phyloP scores from a whole-genome alignment of 2,113 vertebrate species.

The human region DNA sequence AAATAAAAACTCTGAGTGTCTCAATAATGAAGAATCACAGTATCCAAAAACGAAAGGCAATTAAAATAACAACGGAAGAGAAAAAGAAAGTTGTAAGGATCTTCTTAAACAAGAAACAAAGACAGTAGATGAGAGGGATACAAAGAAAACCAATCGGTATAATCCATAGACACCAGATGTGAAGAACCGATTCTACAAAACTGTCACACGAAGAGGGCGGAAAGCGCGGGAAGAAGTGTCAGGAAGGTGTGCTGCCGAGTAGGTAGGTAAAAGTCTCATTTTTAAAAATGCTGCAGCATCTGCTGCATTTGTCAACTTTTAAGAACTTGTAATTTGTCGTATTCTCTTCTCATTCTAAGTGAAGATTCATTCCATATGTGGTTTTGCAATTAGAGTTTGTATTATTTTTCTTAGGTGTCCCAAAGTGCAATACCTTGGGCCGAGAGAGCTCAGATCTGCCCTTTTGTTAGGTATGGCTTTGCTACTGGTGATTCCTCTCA shows the following conservation, averaged over 20 bases:
- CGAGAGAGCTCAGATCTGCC: neutral
- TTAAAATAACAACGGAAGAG: neutral
- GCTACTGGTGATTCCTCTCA: accelerated
- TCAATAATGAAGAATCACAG: neutral
- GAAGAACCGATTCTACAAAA: accelerated
- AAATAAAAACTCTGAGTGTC: no score
- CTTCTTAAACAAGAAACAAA: neutral
- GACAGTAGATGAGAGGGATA: accelerated
- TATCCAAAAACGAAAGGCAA: neutral
- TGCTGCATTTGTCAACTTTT: neutral
- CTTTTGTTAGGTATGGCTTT: accelerated
- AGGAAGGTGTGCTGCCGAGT: accelerated
- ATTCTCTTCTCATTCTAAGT: neutral
- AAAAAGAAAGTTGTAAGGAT: neutral
- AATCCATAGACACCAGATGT: accelerated
- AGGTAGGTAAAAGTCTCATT: accelerated
- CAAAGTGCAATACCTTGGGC: neutral
- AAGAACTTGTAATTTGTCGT: neutral
- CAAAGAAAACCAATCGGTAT: no score
- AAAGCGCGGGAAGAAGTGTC: accelerated
- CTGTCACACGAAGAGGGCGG: no score
- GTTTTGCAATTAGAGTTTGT: neutral
- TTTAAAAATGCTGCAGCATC: neutral
- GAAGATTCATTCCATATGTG: neutral
- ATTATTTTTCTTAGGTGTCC: neutral